These are phyloP conservation scores for Podiceps cristatus DNA, from an alignment of 2,113 vertebrate genomes.

Conservation along the genomic window DNA sequence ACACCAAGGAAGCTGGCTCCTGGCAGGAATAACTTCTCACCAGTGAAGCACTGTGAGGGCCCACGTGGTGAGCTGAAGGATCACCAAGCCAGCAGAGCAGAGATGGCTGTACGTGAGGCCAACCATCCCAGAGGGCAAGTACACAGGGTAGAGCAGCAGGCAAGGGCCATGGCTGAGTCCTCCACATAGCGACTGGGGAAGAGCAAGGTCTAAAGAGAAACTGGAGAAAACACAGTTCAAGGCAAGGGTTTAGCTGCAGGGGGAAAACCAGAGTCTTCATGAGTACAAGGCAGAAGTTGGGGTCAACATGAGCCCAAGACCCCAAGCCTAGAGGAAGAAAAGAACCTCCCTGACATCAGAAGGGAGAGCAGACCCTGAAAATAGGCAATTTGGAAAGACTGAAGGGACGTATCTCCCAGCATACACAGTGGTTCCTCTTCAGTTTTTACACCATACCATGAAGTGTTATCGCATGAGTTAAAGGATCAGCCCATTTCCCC, in stretches of 20 bases:
- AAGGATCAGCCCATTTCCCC: not conserved
- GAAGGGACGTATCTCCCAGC: not conserved
- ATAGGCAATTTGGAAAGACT: not conserved
- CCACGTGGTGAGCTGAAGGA: not conserved
- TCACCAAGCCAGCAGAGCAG: not conserved
- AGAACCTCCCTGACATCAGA: not conserved
- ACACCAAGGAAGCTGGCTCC: not conserved
- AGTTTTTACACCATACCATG: not conserved
- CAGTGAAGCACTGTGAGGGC: not conserved
- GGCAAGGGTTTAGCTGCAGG: not conserved
- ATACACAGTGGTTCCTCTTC: not conserved
- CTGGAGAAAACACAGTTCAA: not conserved
- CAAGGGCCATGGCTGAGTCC: not conserved
- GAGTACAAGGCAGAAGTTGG: not conserved
- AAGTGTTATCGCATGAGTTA: not conserved
- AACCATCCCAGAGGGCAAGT: not conserved
- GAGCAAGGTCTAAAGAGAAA: not conserved
- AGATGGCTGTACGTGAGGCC: fast-evolving
- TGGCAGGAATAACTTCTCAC: not conserved
- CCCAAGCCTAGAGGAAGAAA: not conserved
- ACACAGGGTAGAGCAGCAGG: not conserved
- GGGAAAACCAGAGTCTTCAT: not conserved
- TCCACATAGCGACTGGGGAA: not conserved
- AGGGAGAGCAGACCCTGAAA: not conserved
- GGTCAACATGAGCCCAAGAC: fast-evolving